These are phyloP conservation scores for Baryphthengus martii DNA, from an alignment of 2,113 vertebrate species.

Conservation along the genomic window DNA sequence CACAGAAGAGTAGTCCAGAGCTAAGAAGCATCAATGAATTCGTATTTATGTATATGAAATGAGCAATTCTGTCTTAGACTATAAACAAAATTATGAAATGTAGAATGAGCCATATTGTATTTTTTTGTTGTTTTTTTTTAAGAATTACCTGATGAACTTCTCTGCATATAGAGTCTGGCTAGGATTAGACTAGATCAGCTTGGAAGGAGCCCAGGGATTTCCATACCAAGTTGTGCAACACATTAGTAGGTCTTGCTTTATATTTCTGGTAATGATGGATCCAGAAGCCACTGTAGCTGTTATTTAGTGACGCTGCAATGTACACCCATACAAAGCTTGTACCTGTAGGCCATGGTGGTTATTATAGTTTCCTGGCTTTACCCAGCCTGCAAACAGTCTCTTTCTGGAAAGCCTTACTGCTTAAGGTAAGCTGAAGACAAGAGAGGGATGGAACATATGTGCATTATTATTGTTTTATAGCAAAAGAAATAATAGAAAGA, in stretches of 20 bases:
- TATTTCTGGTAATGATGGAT: neutral
- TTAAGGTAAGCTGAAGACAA: neutral
- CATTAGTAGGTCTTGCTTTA: neutral
- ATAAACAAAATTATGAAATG: slow-evolving; percentile 27
- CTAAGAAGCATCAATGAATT: neutral
- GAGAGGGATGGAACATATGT: fast-evolving
- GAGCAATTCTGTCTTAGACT: neutral
- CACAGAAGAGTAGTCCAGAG: neutral
- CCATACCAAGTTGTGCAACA: neutral
- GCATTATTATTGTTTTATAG: neutral
- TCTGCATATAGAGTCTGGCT: neutral
- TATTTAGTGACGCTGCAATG: neutral
- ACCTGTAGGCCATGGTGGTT: neutral
- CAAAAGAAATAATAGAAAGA: neutral
- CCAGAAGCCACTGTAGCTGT: neutral
- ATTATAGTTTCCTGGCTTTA: neutral
- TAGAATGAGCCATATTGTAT: neutral
- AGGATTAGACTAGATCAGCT: neutral
- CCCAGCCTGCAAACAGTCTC: neutral
- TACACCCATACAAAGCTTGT: neutral
- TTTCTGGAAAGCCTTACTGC: neutral
- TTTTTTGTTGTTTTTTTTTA: neutral
- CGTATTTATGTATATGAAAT: neutral
- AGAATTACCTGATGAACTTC: slow-evolving; percentile 3
- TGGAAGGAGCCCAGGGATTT: neutral